Percentiles rank a stretch among this genome's conserved stretches.
Evolutionary conservation across 2,113 vertebrate species (phyloP).

Genomic region (Pseudorectes ferrugineus): DNA sequence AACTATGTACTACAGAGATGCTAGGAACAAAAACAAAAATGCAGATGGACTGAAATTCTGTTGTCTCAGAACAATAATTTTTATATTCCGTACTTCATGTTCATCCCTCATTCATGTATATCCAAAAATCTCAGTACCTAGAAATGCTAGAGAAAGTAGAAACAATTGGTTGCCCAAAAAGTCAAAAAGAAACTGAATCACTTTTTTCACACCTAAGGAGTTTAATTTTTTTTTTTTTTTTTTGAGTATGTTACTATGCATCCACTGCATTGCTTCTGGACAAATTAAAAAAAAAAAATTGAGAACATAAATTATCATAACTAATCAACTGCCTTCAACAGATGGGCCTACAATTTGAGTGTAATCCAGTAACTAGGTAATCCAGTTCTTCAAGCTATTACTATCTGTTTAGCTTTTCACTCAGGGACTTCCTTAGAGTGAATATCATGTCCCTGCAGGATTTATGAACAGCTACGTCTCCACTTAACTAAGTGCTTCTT

Average conservation of each 20-base stretch:
- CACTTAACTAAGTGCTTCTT: neutral
- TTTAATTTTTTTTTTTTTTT: constrained; percentile 10
- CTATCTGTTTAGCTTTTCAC: neutral
- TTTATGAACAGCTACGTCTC: neutral
- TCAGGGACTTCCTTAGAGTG: neutral
- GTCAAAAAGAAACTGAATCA: neutral
- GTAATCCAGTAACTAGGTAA: neutral
- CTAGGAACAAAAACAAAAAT: neutral
- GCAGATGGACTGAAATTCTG: neutral
- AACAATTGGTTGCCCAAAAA: neutral
- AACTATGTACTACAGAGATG: neutral
- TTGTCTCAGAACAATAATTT: neutral
- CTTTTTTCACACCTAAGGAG: neutral
- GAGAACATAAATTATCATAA: constrained; percentile 55
- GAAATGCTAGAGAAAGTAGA: neutral
- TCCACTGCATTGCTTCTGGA: neutral
- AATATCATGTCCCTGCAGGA: neutral
- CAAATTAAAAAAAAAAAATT: constrained; percentile 38
- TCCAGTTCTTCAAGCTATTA: neutral
- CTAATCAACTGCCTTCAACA: constrained; percentile 14
- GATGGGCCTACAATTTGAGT: neutral
- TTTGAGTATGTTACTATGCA: neutral
- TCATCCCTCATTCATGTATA: neutral
- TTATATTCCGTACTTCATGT: neutral
- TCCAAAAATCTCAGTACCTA: neutral